Evolutionary conservation across 37 sponge, comb jelly and placozoan genomes (phyloP), one percentile per base, ranked within the genome.

Genomic region (Tethya wilhelma): DNA sequence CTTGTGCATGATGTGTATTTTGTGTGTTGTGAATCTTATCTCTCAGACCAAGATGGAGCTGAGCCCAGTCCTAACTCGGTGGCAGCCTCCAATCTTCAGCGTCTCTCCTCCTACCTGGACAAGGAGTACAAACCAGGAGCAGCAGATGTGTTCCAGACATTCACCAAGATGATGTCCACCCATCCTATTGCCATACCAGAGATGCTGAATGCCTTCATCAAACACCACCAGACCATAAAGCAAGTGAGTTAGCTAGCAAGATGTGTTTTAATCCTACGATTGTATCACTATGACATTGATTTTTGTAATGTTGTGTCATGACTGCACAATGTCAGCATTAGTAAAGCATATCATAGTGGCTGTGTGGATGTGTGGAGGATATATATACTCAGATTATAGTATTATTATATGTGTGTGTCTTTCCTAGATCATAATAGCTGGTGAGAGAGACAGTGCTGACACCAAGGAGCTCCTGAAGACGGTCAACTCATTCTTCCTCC

Each of bases 21-120:
- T n/a, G n/a, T n/a, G n/a, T n/a, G n/a, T n/a, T n/a, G n/a, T n/a
- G n/a, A n/a, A n/a, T 6, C 7, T n/a, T 60, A n/a, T 60, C 63
- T 80, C 42, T 29, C 65, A 91, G 87, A 82, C 58, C 83, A 91
- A 59, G 92, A 91, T 74, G 93, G 89, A 38, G 79, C 93, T 7
- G 93, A 92, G 60, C 93, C 93, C 17, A 87, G 76, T 69, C 79
- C 93, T 58, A 87, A 83, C 66, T 92, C 93, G 22, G 77, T 87
- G 64, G 64, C 93, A 12, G 88, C 81, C 31, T 45, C 25, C 0
- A 92, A 92, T 60, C 84, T 92, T 0, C 71, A 71, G 22, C 79
- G 85, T 5, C 56, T 92, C 34, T 74, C 88, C 23, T 42, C 69
- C 31, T 84, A 71, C 29, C 14, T 84, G 14, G 67, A 58, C 20